Evolutionary conservation across 1,140 invertebrate species (phyloP), one percentile per base, ranked within the genome.

Genomic region (Drosophila lowei): DNA sequence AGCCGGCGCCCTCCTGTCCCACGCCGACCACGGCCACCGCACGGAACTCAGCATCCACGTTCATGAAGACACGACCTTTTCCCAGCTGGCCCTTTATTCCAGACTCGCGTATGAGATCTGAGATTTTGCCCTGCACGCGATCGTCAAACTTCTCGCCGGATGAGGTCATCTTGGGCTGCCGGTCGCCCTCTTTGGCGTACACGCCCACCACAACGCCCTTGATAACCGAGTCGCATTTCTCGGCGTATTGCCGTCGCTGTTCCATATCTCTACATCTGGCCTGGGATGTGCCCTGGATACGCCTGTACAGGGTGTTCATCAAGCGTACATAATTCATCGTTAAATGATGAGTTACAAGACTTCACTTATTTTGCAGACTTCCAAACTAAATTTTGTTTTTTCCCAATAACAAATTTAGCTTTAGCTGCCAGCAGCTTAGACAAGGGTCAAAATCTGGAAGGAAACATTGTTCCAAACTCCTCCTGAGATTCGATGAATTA

Each of bases 1-100:
- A 95, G 2, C 92, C 92, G 3, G 92, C 91, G 59, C 94, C 94
- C 79, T 94, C 93, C 15, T 93, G 92, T 0, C 95, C 96, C 11
- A 96, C 89, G 23, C 95, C 94, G 21, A 95, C 94, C 3, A 96
- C 93, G 13, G 94, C 94, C 2, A 96, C 93, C 13, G 93, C 93
- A 28, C 92, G 93, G 75, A 93, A 96, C 42, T 93, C 92, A 2
- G 92, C 90, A 71, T 95, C 94, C 85, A 94, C 92, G 91, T 93
- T 96, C 81, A 91, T 95, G 81, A 93, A 95, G 63, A 93, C 92
- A 85, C 92, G 93, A 55, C 84, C 93, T 88, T 79, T 91, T 72
- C 92, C 95, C 89, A 93, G 88, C 56, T 74, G 72, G 4, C 92
- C 80, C 38, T 74, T 79, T 16, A 91, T 60, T 50, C 38, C 54